Evolutionary conservation across 2,888 invertebrate species (phyloP), one percentile per base, ranked within the genome.

Genomic region (Alsophila aescularia): DNA sequence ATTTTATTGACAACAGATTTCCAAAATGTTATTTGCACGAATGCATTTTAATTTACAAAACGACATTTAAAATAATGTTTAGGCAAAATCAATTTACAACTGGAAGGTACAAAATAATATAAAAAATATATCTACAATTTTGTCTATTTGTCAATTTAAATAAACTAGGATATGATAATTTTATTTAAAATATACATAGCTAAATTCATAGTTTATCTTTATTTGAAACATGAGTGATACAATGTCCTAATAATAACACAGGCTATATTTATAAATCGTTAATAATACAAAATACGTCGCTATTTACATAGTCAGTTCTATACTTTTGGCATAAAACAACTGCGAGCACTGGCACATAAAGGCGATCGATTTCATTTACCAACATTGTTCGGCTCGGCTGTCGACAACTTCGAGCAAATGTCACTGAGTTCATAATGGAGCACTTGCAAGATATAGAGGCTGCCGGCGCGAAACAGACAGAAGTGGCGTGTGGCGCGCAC

Each of bases 231-330:
- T 24, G 24, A 24, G 24, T 8, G 24, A 7, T 24, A 24, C 24
- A 24, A 6, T 24, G 2, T 24, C 24, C 24, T 24, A 24, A 2
- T 5, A 24, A 24, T n/a, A 34, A 43, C 0, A 35, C 10, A 15
- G 39, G 12, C 21, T 16, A 14, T 1, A 9, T 21, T 37, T 18
- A 12, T 4, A 18, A 39, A 21, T 37, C 49, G 50, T 62, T 53
- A 49, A 24, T 6, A 16, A 18, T 40, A 48, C 36, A 40, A 53
- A 52, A 58, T 57, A 64, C 45, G 64, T 61, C 48, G 32, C 39
- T 69, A 75, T 73, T 60, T 75, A 75, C 68, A 69, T 24, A 50
- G 52, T 73, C 67, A 72, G 69, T 73, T 73, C 73, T 73, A 70
- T 73, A 70, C 64, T 69, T 72, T 73, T 72, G 75, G 69, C 72